These are phyloP conservation scores for Stichodactyla helianthus DNA, from an alignment of 64 coral and sea anemone genomes.

Conservation along the genomic window DNA sequence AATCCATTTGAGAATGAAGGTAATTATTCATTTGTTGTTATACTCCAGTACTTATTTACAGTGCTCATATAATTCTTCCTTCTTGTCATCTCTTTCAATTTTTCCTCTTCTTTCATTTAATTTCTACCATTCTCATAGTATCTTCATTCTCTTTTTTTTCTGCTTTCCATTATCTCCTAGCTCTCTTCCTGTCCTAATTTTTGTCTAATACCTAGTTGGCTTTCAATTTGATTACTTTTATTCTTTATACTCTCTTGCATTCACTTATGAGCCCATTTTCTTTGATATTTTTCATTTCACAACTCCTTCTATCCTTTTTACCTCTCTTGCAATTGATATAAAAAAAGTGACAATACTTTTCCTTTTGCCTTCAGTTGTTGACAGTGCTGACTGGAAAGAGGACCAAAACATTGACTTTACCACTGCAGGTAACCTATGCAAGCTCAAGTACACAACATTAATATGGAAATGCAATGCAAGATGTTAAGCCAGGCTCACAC, in stretches of 20 bases:
- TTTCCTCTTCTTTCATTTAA: no score
- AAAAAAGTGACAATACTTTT: not conserved
- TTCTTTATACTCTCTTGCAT: not conserved
- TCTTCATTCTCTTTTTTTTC: no score
- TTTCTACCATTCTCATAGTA: no score
- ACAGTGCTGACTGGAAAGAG: not conserved
- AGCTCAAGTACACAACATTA: not conserved
- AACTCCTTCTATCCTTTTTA: no score
- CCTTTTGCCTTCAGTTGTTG: not conserved
- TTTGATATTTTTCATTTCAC: not conserved
- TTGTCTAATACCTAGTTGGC: not conserved
- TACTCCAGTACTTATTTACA: no score
- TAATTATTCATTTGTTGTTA: no score
- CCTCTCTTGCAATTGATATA: not conserved
- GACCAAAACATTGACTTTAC: not conserved
- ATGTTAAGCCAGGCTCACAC: no score
- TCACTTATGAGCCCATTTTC: not conserved
- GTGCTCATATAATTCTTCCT: no score
- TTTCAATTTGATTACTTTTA: not conserved
- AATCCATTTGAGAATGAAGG: conserved; percentile 38
- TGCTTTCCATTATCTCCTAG: not conserved
- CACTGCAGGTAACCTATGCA: not conserved
- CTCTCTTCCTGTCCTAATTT: not conserved
- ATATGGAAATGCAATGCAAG: no score
- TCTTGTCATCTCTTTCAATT: no score